These are phyloP conservation scores for Diaphora mendica DNA, from an alignment of 2,888 invertebrate genomes.

Conservation along the genomic window DNA sequence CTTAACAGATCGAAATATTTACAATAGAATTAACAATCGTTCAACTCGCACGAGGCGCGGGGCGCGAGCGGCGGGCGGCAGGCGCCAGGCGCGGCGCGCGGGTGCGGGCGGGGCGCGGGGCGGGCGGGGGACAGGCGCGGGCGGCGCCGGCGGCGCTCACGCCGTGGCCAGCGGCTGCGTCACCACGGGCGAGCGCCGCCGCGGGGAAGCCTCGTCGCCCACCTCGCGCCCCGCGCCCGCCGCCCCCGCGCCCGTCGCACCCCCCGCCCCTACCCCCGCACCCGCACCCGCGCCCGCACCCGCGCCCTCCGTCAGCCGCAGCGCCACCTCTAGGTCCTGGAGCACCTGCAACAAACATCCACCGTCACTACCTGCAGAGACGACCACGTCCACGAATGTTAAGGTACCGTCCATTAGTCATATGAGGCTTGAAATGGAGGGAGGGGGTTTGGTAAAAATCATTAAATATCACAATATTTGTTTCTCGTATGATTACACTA, in stretches of 20 bases:
- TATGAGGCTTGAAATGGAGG: no score
- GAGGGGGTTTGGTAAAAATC: no score
- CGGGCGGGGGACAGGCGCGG: constrained; percentile 79
- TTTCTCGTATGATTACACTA: no score
- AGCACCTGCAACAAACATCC: constrained; percentile 86
- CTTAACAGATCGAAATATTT: constrained; percentile 85
- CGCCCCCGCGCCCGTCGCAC: constrained; percentile 92
- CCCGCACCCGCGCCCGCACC: constrained; percentile 8
- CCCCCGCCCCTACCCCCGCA: constrained; percentile 9
- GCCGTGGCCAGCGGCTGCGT: constrained; percentile 80
- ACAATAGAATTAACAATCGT: constrained; percentile 83
- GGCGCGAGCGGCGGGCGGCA: constrained; percentile 18
- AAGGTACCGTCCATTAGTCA: no score
- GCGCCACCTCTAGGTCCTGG: constrained; percentile 95
- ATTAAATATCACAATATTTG: no score
- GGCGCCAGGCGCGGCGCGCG: constrained; percentile 19
- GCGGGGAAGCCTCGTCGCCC: constrained; percentile 86
- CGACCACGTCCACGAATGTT: not conserved
- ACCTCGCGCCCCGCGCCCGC: constrained; percentile 76
- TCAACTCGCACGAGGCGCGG: constrained; percentile 63
- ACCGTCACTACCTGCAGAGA: not conserved
- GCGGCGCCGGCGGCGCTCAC: constrained; percentile 57
- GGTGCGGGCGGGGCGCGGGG: constrained; percentile 55
- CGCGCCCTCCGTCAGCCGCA: constrained; percentile 83
- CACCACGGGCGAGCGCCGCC: constrained; percentile 83